Evolutionary conservation across 1,140 invertebrate genomes (phyloP), one percentile per base, ranked within the genome.

Genomic region (Nylanderia fulva): DNA sequence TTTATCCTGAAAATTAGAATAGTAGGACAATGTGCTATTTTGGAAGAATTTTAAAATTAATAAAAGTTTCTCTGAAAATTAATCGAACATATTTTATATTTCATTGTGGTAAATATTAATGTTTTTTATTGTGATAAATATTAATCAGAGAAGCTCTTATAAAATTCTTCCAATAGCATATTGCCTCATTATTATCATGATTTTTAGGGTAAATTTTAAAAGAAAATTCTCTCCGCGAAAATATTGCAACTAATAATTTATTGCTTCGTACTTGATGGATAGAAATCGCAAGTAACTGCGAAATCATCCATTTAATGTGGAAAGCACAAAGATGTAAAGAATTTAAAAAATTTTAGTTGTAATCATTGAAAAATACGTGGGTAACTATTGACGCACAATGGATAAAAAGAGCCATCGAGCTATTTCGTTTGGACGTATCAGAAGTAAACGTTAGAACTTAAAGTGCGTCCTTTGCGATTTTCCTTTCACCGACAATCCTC

Each of bases 401-500:
- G 33, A 79, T 79, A 79, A 71, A 48, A 27, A 72, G 18, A 82
- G 7, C 11, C 24, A 42, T 71, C 48, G 7, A 9, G 27, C 6
- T n/a, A 13, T 76, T 36, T 75, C 42, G 21, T 1, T 61, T 1
- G 39, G 29, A 29, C 24, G 52, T 58, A 82, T 27, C n/a, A 52
- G 52, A 1, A 36, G 9, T 33, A 48, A 63, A 42, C 52, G 21
- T 11, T 6, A 42, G 52, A 72, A 72, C 39, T 82, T 24, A 36
- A 82, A 72, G 66, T 71, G 36, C 24, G 36, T 75, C 56, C 29
- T 75, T n/a, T 29, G 56, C 21, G 33, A 83, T 60, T 75, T 83
- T 83, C 80, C 80, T 83, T 83, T 83, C 69, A 83, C 39, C 27
- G 39, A 7, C 39, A 27, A 13, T 68, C 21, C 76, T n/a, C 27